A percentile compares a stretch with the other conserved stretches of the same genome.
Evolutionary conservation across 30 jellyfish, hydroid and myxozoan species (phyloP).

Genomic region (Catostylus mosaicus): DNA sequence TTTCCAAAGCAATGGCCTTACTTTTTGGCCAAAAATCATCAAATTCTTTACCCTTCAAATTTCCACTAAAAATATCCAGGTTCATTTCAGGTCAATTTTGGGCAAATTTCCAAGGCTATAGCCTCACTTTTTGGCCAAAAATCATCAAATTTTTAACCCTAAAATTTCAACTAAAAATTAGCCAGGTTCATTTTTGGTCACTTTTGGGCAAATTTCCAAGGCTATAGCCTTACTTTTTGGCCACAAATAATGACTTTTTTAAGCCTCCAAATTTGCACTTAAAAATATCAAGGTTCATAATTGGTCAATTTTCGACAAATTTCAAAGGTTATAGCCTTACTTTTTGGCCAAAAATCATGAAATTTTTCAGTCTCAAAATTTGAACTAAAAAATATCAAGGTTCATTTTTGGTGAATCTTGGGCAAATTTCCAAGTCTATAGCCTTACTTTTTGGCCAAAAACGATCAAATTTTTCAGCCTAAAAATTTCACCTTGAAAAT

Average conservation of each 20-base stretch:
- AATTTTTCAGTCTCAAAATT: no score
- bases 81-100: background rate
- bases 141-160: background rate
- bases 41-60: background rate
- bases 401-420: no score
- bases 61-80: background rate
- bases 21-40: background rate
- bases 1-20: slow-evolving; percentile 2
- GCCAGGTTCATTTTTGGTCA: background rate
- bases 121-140: background rate
- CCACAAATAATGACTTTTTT: background rate
- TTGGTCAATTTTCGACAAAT: background rate
- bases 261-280: background rate
- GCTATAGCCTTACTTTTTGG: slow-evolving; percentile 6
- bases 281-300: background rate
- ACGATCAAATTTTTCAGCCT: no score
- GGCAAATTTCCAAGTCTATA: no score
- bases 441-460: no score
- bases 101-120: background rate
- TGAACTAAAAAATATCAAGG: no score
- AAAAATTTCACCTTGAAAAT: no score
- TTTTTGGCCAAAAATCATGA: background rate
- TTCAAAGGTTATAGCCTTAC: background rate
- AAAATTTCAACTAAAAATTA: background rate
- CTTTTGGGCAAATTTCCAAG: background rate